Evolutionary conservation across 1,140 invertebrate genomes (phyloP).

Genomic region (Tenebrio molitor): DNA sequence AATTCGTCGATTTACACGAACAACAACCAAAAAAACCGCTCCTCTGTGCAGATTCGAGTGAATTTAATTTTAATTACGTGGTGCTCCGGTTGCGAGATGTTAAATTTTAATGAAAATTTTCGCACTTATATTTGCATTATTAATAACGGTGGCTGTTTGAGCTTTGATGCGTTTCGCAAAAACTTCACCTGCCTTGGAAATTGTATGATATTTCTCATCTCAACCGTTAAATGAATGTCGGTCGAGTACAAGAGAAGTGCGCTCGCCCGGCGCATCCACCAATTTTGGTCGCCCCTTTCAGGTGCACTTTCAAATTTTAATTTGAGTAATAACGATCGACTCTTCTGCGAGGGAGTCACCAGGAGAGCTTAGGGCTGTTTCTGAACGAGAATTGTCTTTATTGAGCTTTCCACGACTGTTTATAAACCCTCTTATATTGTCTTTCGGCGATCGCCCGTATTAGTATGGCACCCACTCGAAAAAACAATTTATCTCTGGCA

Average conservation of each 20-base stretch:
- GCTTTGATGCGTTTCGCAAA: neutral
- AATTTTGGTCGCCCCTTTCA: neutral
- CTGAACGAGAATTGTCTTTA: slow-evolving; percentile 41
- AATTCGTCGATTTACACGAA: neutral
- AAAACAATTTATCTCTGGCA: neutral
- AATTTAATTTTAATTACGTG: too few species aligned
- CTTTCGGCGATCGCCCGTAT: slow-evolving; percentile 50
- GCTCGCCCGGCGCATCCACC: slow-evolving; percentile 31
- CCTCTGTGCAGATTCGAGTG: too few species aligned
- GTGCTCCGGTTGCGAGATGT: too few species aligned
- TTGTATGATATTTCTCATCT: neutral
- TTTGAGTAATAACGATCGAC: neutral
- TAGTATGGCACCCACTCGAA: slow-evolving; percentile 6
- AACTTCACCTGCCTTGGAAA: neutral
- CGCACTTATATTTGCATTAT: neutral
- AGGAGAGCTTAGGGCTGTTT: slow-evolving; percentile 29
- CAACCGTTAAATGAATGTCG: neutral
- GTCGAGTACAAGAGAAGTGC: neutral
- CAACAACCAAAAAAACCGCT: too few species aligned
- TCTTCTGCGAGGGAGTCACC: neutral
- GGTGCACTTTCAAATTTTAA: neutral
- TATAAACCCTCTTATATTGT: slow-evolving; percentile 57
- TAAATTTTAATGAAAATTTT: neutral
- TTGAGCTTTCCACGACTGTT: slow-evolving; percentile 53
- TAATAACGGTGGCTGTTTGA: neutral